Percentiles rank a stretch among this genome's conserved stretches.
These are phyloP conservation scores for Oegoconia quadripuncta DNA, from an alignment of 2,888 invertebrate species.

Conservation along the genomic window DNA sequence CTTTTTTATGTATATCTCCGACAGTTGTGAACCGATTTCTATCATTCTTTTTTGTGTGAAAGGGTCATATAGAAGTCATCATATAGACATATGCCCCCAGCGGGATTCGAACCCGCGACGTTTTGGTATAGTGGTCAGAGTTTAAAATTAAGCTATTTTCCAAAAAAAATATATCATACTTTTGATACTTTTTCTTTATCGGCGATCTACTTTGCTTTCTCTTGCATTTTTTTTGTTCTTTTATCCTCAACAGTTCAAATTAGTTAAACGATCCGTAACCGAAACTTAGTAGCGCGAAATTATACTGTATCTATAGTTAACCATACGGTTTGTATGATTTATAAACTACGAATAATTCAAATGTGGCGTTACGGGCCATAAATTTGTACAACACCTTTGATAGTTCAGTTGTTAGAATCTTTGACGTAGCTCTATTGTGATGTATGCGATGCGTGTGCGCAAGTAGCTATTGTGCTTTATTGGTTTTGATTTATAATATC, in stretches of 20 bases:
- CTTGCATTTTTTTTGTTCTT: background rate
- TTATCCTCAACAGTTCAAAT: slow-evolving; percentile 18
- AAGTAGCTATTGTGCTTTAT: slow-evolving; percentile 31
- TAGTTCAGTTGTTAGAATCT: slow-evolving; percentile 35
- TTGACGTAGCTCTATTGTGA: slow-evolving; percentile 40
- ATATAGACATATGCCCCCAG: no score
- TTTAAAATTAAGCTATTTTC: no score
- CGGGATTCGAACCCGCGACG: no score
- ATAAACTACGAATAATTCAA: slow-evolving; percentile 43
- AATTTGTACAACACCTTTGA: slow-evolving; percentile 59
- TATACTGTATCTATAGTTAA: slow-evolving; percentile 31
- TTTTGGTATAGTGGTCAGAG: no score
- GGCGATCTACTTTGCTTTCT: background rate
- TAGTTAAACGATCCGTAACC: slow-evolving; percentile 50
- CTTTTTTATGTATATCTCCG: no score
- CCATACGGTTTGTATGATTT: slow-evolving; percentile 39
- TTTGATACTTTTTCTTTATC: no score
- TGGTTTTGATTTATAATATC: slow-evolving; percentile 39
- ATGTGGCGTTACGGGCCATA: slow-evolving; percentile 61
- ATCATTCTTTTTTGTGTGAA: no score
- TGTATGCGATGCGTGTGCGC: slow-evolving; percentile 26
- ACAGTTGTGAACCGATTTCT: no score
- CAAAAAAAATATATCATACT: no score
- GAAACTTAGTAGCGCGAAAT: slow-evolving; percentile 48
- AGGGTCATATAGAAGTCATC: no score